These are phyloP conservation scores for Lepisosteus oculatus DNA, from an alignment of 2,113 vertebrate species.

Conservation along the genomic window DNA sequence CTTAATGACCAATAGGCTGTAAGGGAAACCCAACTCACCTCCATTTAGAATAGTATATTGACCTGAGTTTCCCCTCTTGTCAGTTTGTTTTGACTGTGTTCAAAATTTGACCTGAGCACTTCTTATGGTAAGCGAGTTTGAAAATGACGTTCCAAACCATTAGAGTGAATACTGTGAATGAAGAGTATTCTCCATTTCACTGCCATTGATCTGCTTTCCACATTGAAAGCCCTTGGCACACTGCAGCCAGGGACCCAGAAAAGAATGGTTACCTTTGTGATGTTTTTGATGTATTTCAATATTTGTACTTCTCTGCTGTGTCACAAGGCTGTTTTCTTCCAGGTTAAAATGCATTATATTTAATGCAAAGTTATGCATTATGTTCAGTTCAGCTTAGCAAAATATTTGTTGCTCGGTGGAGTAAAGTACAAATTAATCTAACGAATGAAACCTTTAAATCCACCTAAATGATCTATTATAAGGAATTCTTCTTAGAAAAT, in stretches of 20 bases:
- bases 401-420: too few species aligned
- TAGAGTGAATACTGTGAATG: constrained; percentile 53
- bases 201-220: constrained; percentile 56
- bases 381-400: too few species aligned
- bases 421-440: too few species aligned
- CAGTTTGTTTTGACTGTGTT: constrained; percentile 25
- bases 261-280: constrained; percentile 31
- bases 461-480: too few species aligned
- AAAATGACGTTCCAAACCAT: constrained; percentile 58
- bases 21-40: constrained; percentile 5
- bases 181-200: constrained; percentile 58
- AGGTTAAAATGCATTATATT: too few species aligned
- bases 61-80: constrained; percentile 54
- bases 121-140: constrained; percentile 63
- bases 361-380: too few species aligned
- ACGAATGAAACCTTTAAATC: too few species aligned
- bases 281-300: too few species aligned
- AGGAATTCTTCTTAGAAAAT: too few species aligned
- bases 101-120: constrained; percentile 43
- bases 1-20: constrained; percentile 4
- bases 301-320: too few species aligned
- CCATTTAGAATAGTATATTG: constrained; percentile 29
- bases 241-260: constrained; percentile 23
- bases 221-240: constrained; percentile 20
- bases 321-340: too few species aligned